Conservation (phyloP, 2,797 vertebrate species). For the Semotilus atromaculatus region DNA sequence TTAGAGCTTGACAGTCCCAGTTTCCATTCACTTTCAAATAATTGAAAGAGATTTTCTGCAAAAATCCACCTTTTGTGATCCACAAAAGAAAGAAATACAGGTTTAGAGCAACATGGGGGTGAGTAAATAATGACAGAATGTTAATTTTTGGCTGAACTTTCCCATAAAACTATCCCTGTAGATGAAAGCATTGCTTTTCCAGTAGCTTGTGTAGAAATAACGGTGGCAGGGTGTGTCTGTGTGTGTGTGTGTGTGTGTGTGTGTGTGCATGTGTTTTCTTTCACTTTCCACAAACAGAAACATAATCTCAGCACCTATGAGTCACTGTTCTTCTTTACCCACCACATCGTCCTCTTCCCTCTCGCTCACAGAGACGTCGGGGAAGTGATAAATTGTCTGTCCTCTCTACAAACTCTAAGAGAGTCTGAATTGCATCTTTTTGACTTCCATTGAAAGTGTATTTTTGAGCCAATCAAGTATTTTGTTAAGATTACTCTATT, state of each 20-base stretch:
- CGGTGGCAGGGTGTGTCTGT: slow-evolving; percentile 51
- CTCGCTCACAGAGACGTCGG: background rate
- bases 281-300: slow-evolving; percentile 59
- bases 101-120: background rate
- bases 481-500: slow-evolving; percentile 5
- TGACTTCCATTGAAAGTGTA: background rate
- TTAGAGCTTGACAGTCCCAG: slow-evolving; percentile 6
- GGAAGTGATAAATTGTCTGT: slow-evolving; percentile 11
- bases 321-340: slow-evolving; percentile 52
- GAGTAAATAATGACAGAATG: slow-evolving; percentile 10
- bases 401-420: background rate
- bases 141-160: background rate
- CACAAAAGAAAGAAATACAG: slow-evolving; percentile 4
- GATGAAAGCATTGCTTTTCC: slow-evolving; percentile 19
- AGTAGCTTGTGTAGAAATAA: slow-evolving; percentile 45
- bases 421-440: background rate
- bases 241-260: slow-evolving; percentile 41
- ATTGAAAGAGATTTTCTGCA: slow-evolving; percentile 11
- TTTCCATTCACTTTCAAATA: background rate
- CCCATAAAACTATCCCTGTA: slow-evolving; percentile 5
- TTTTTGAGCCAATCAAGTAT: slow-evolving; percentile 15
- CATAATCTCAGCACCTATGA: slow-evolving; percentile 58
- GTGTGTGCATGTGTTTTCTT: slow-evolving; percentile 27
- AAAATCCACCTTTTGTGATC: slow-evolving; percentile 19
- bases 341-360: slow-evolving; percentile 36